Base-by-base conservation (phyloP, 2,888 invertebrate species). In the Apocheima hispidaria region DNA sequence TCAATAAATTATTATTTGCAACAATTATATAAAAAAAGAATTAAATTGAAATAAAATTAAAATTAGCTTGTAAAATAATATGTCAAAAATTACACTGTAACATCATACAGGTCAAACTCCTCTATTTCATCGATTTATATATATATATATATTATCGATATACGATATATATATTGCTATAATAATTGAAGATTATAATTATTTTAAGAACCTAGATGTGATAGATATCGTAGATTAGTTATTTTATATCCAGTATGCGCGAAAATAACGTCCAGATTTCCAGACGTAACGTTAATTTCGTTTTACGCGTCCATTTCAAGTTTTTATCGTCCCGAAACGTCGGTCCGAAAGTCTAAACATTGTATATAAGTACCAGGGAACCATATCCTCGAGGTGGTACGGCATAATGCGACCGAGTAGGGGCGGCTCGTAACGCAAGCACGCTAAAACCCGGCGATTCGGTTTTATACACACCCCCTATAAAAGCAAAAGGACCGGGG, bases 391-490 rank as follows among this genome's bases (percentile, higher is more conserved):
- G 77, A 81, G 78, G 83, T 85, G 73, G 82, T 63, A 65, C 66
- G 63, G 86, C 79, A 86, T 87, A 87, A 87, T 86, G 87, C 84
- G 84, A 81, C 84, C 83, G 81, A 83, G 81, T 83, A 87, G 88
- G 88, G 82, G 82, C 82, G 88, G 90, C 84, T 90, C 90, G 91
- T 92, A 92, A 92, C 90, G 79, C 90, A 86, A 90, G 90, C 88
- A 84, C 88, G 91, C 91, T 92, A 92, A 92, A 92, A 90, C 91
- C 89, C 86, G 88, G 90, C 91, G 90, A 91, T 92, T 91, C 89
- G 87, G 92, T 91, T 91, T 92, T 91, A 92, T 92, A 92, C 90
- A 92, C 92, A 92, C 92, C 92, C 92, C 90, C 91, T 88, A 91
- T 92, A 92, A 92, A 92, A 92, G 91, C 90, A 92, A 92, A 92